Evolutionary conservation across 2,888 invertebrate species (phyloP).

Genomic region (Epinotia ramella): DNA sequence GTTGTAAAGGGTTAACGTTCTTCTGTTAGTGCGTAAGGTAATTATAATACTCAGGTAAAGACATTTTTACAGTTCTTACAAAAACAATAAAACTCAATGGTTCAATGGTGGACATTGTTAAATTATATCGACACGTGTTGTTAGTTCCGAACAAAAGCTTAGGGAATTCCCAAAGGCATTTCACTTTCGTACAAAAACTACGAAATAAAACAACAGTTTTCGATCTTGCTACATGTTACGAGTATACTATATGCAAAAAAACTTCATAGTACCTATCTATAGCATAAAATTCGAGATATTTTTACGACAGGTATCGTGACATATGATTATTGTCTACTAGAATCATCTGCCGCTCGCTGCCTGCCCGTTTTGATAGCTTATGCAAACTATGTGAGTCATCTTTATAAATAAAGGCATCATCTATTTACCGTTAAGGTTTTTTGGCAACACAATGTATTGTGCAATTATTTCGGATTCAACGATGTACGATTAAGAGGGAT

Average conservation of each 20-base stretch:
- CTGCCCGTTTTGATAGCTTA: slow-evolving; percentile 1
- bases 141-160: background rate
- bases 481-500: slow-evolving; percentile 26
- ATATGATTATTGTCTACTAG: no score
- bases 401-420: slow-evolving; percentile 29
- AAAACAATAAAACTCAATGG: background rate
- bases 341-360: background rate
- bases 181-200: background rate
- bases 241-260: no score
- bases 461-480: slow-evolving; percentile 49
- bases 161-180: background rate
- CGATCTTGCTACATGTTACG: no score
- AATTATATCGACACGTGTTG: background rate
- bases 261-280: no score
- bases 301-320: background rate
- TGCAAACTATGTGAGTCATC: slow-evolving; percentile 32
- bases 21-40: background rate
- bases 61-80: background rate
- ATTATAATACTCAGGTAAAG: slow-evolving; percentile 4
- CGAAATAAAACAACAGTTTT: background rate
- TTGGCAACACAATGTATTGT: slow-evolving; percentile 48
- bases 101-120: background rate
- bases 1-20: background rate
- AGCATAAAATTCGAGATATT: background rate
- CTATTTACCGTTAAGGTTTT: slow-evolving; percentile 51